Evolutionary conservation across 2,797 vertebrate genomes (phyloP), one percentile per base, ranked within the genome.

Genomic region (Apogon hyalosoma): DNA sequence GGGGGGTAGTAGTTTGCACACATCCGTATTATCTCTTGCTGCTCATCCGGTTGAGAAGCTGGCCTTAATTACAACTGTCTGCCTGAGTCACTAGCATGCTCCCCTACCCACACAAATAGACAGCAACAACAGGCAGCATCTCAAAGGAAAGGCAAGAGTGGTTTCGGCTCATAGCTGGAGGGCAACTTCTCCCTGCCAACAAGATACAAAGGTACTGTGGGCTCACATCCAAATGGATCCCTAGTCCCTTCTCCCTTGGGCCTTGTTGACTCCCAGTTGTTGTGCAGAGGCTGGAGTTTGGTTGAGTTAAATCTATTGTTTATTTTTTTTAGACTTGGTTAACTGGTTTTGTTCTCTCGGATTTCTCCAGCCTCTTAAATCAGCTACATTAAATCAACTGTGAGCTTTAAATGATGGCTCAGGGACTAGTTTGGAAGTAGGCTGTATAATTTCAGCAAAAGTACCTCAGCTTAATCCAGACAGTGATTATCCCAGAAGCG

Each of bases 11-110:
- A 85, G 73, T 76, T 85, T 80, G 77, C 66, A 84, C 83, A 87
- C 84, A 86, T 81, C 75, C 67, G n/a, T 79, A 85, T 89, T 87
- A 84, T 90, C 82, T 90, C 77, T 75, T 73, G 62, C 80, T 83
- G 79, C 79, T 88, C 75, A 87, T 85, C 74, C 82, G 75, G 75
- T 79, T 82, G 85, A 82, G 76, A 87, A 84, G 79, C 80, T 81
- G 79, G 73, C 82, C 79, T 87, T 88, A 88, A 90, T 90, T 89
- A 88, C 75, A 75, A 83, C 80, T 89, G 89, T 84, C 87, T 90
- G 82, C 73, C 78, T 84, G 83, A 90, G 81, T 91, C 81, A 87
- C 80, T 73, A 79, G 74, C 75, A 74, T 65, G 74, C 83, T 86
- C 73, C 38, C 79, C 75, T 79, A 64, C 68, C 70, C 79, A 86